A percentile compares a stretch with the other conserved stretches of the same genome.
phyloP scores from a whole-genome alignment of 2,888 invertebrate genomes.

The Mayetiola destructor region DNA sequence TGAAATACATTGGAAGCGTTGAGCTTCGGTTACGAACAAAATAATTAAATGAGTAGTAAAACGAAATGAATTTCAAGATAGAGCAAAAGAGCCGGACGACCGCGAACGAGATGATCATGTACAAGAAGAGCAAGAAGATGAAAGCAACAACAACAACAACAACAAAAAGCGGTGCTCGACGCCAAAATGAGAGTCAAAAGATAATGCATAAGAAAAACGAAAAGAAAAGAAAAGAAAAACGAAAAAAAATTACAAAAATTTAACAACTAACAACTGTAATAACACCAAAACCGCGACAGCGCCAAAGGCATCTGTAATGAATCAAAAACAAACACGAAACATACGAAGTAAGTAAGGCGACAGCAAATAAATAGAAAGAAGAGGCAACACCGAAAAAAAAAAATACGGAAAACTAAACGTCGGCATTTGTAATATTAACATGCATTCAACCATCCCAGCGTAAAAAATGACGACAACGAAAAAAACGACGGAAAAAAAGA shows the following conservation, averaged over 20 bases:
- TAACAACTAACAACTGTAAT: slow-evolving; percentile 10
- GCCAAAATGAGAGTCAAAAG: too few relatives aligned
- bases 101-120: neutral
- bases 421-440: too few relatives aligned
- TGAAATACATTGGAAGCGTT: slow-evolving; percentile 5
- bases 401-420: neutral
- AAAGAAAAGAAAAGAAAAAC: neutral
- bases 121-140: neutral
- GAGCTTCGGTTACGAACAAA: too few relatives aligned
- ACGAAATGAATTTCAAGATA: too few relatives aligned
- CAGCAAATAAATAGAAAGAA: neutral
- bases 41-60: too few relatives aligned
- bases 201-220: too few relatives aligned
- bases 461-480: neutral
- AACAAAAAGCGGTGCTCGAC: too few relatives aligned
- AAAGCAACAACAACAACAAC: too few relatives aligned
- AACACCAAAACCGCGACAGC: slow-evolving; percentile 8
- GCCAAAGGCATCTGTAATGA: neutral
- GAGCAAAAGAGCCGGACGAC: too few relatives aligned
- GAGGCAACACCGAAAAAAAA: neutral
- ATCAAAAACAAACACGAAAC: neutral
- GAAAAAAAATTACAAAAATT: neutral
- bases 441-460: too few relatives aligned
- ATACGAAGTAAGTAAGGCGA: too few relatives aligned
- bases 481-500: neutral